phyloP scores from a whole-genome alignment of 1,140 invertebrate genomes.

The Eupeodes corollae region DNA sequence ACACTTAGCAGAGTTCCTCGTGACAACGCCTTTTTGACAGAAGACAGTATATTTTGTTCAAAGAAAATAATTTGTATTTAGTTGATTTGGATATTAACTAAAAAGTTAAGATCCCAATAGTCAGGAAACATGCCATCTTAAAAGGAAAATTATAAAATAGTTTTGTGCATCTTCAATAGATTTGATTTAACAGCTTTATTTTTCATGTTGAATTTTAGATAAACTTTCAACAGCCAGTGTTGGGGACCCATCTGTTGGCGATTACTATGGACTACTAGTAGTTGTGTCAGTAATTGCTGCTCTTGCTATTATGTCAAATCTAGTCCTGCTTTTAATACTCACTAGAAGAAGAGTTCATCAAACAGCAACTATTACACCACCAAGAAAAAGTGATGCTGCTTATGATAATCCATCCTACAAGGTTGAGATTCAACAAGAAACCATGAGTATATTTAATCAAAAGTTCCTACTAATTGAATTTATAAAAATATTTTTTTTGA shows the following conservation, averaged over 20 bases:
- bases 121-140: too few relatives aligned
- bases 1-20: too few relatives aligned
- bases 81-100: too few relatives aligned
- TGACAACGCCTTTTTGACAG: too few relatives aligned
- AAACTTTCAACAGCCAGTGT: slow-evolving; percentile 47
- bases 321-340: slow-evolving; percentile 67
- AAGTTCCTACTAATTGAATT: not conserved
- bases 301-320: slow-evolving; percentile 64
- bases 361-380: slow-evolving; percentile 52
- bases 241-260: slow-evolving; percentile 41
- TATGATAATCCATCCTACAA: slow-evolving; percentile 92
- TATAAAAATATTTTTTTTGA: not conserved
- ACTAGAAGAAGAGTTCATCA: slow-evolving; percentile 58
- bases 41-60: too few relatives aligned
- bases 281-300: slow-evolving; percentile 78
- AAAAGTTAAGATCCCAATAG: too few relatives aligned
- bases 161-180: too few relatives aligned
- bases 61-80: too few relatives aligned
- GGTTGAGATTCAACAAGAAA: slow-evolving; percentile 82
- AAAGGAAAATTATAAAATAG: too few relatives aligned
- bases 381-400: slow-evolving; percentile 46
- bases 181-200: too few relatives aligned
- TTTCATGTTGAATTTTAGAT: slow-evolving; percentile 29
- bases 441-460: slow-evolving; percentile 54
- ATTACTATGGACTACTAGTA: slow-evolving; percentile 78